A percentile compares a stretch with the other conserved stretches of the same genome.
Conservation (phyloP, 1,140 invertebrate genomes). For the Psilanteris sp. region DNA sequence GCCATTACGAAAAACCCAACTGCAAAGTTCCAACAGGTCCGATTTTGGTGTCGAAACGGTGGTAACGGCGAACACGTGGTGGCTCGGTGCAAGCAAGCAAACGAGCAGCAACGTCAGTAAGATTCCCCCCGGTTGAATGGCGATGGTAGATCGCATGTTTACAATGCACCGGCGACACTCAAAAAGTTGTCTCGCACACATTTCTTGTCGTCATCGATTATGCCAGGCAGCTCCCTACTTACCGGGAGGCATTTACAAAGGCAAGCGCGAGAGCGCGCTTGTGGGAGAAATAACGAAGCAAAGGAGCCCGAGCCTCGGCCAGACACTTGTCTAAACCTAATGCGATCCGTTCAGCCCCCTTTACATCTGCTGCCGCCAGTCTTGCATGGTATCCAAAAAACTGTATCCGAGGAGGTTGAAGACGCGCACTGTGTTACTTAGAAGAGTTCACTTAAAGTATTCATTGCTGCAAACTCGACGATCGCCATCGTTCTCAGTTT, state of each 20-base stretch:
- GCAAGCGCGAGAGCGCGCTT: constrained; percentile 38
- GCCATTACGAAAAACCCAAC: constrained; percentile 85
- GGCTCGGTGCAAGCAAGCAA: constrained; percentile 63
- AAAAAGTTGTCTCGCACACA: constrained; percentile 54
- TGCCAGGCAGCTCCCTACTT: constrained; percentile 42
- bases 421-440: constrained; percentile 48
- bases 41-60: constrained; percentile 83
- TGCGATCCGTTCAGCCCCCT: constrained; percentile 4
- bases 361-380: constrained; percentile 13
- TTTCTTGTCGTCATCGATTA: constrained; percentile 59
- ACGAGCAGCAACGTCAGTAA: constrained; percentile 58
- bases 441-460: constrained; percentile 45
- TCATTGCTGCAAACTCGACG: constrained; percentile 10
- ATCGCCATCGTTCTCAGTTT: constrained; percentile 1
- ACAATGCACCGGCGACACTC: constrained; percentile 43
- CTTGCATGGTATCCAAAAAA: constrained; percentile 15
- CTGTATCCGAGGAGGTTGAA: constrained; percentile 43
- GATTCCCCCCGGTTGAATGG: constrained; percentile 48
- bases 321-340: constrained; percentile 27
- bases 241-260: constrained; percentile 55
- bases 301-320: constrained; percentile 23
- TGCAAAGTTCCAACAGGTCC: constrained; percentile 91
- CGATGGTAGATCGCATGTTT: constrained; percentile 67
- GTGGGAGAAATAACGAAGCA: constrained; percentile 18
- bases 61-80: constrained; percentile 75